phyloP scores from a whole-genome alignment of 2,888 invertebrate genomes.

The Cantharis rufa region DNA sequence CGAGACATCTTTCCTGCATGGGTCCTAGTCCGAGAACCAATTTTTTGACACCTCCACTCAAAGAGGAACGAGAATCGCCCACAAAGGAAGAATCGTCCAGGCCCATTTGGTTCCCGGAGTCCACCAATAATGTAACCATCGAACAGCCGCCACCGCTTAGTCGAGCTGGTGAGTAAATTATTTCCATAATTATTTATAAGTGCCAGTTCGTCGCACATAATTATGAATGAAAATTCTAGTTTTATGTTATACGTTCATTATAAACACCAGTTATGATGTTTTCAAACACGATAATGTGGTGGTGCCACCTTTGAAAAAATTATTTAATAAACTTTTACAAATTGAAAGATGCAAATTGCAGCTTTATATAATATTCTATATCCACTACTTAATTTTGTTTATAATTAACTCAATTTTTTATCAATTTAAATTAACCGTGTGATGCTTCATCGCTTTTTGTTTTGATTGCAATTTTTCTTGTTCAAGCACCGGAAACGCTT shows the following conservation, averaged over 20 bases:
- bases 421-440: not conserved
- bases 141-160: slow-evolving; percentile 41
- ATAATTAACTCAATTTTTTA: not conserved
- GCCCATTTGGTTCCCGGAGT: slow-evolving; percentile 44
- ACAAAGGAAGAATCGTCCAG: slow-evolving; percentile 34
- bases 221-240: not conserved
- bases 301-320: not conserved
- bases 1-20: slow-evolving; percentile 50
- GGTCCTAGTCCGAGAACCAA: slow-evolving; percentile 52
- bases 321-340: not conserved
- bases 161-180: slow-evolving; percentile 46
- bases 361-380: not conserved
- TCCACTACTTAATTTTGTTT: not conserved
- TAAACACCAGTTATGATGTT: not conserved
- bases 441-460: not conserved
- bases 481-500: not conserved
- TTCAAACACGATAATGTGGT: not conserved
- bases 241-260: not conserved
- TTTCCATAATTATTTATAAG: not conserved
- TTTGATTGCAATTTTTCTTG: not conserved
- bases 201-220: not conserved
- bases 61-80: slow-evolving; percentile 48
- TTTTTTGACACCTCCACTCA: slow-evolving; percentile 53
- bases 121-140: slow-evolving; percentile 44
- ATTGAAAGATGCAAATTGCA: not conserved